Conservation (phyloP, 2,113 vertebrate genomes). For the Hemicordylus capensis region DNA sequence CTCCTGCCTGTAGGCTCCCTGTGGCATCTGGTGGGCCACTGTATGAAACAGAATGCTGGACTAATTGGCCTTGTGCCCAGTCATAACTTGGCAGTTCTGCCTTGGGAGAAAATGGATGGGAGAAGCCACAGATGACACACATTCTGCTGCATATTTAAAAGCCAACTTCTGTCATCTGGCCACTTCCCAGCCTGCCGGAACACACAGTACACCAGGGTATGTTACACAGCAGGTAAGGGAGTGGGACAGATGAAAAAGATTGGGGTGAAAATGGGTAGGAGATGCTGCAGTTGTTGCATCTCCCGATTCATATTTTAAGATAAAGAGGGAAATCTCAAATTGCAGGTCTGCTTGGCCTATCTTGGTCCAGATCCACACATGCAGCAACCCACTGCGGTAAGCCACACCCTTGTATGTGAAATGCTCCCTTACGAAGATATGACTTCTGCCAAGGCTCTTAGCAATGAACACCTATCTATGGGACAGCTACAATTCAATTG, state of each 20-base stretch:
- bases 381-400: neutral
- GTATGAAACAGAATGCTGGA: no score
- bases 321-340: neutral
- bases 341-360: neutral
- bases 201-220: neutral
- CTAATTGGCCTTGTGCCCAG: no score
- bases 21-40: no score
- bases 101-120: neutral
- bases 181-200: neutral
- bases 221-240: neutral
- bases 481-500: neutral
- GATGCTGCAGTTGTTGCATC: neutral
- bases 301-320: neutral
- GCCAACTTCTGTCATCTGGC: neutral
- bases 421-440: neutral
- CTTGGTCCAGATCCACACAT: neutral
- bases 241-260: neutral
- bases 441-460: neutral
- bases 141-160: neutral
- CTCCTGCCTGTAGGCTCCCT: no score
- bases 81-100: neutral
- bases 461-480: neutral
- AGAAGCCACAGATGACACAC: neutral
- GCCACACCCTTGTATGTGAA: neutral
- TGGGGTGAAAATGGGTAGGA: neutral